phyloP scores from a whole-genome alignment of 2,888 invertebrate genomes.

The Andrena haemorrhoa region DNA sequence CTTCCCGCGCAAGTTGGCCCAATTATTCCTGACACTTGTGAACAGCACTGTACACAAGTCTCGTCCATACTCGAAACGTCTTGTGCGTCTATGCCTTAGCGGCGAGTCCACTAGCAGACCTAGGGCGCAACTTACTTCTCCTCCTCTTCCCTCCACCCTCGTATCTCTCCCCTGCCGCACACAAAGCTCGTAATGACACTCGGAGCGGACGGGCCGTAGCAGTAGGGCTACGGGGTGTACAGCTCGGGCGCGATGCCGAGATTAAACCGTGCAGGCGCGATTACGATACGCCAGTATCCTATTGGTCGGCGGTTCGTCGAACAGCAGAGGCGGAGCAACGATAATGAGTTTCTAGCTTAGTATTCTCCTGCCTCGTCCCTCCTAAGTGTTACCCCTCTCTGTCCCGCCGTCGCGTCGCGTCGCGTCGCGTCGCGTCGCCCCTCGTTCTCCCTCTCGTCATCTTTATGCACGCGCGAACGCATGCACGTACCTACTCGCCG shows the following conservation, averaged over 20 bases:
- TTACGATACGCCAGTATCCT: slow-evolving; percentile 82
- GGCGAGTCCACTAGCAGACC: too few species aligned
- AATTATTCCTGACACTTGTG: too few species aligned
- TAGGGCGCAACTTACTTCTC: too few species aligned
- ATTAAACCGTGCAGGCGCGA: slow-evolving; percentile 83
- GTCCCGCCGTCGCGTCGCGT: background rate
- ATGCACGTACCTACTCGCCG: slow-evolving; percentile 11
- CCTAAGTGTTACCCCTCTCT: slow-evolving; percentile 24
- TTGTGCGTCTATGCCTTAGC: too few species aligned
- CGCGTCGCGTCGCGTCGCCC: too few species aligned
- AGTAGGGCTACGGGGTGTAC: slow-evolving; percentile 61
- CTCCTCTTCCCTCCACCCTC: too few species aligned
- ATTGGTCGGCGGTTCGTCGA: slow-evolving; percentile 83
- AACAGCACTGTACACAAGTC: too few species aligned
- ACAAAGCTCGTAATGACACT: slow-evolving; percentile 39
- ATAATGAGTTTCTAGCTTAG: slow-evolving; percentile 84
- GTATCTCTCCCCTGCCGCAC: background rate
- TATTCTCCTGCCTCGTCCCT: slow-evolving; percentile 54
- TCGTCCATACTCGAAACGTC: too few species aligned
- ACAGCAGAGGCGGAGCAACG: slow-evolving; percentile 83
- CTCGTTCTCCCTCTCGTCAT: slow-evolving; percentile 8
- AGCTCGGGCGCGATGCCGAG: slow-evolving; percentile 78
- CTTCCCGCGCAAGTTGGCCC: too few species aligned
- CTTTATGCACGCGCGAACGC: slow-evolving; percentile 44
- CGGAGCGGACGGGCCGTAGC: slow-evolving; percentile 36